These are phyloP conservation scores for Caerostris extrusa DNA, from an alignment of 1,140 invertebrate species.

Conservation along the genomic window DNA sequence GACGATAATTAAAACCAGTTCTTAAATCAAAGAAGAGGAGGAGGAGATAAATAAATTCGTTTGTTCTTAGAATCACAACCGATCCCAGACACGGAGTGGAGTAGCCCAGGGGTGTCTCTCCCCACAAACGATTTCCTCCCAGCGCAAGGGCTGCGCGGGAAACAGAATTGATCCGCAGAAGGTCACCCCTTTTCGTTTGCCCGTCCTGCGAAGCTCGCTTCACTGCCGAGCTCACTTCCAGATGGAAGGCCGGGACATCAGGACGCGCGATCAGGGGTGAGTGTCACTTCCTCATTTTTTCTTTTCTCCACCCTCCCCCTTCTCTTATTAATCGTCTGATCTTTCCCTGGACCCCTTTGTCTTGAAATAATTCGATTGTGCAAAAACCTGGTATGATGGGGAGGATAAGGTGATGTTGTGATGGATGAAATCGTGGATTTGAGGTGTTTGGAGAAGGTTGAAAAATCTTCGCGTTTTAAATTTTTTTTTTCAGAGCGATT, in stretches of 20 bases:
- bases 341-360: neutral
- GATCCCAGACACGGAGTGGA: constrained; percentile 28
- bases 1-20: neutral
- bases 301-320: neutral
- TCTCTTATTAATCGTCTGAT: neutral
- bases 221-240: constrained; percentile 57
- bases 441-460: neutral
- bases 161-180: constrained; percentile 69
- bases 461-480: neutral
- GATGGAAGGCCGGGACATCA: constrained; percentile 51
- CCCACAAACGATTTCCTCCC: constrained; percentile 7
- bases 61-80: neutral
- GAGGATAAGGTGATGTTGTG: neutral
- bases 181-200: constrained; percentile 70
- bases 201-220: constrained; percentile 1
- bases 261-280: constrained; percentile 39
- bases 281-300: neutral
- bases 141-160: constrained; percentile 43
- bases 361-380: neutral
- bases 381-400: neutral
- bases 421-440: neutral
- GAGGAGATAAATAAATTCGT: neutral
- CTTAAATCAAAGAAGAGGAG: neutral
- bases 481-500: no score
- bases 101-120: constrained; percentile 41